Percentiles rank a stretch among this genome's conserved stretches.
Evolutionary conservation across 2,888 invertebrate species (phyloP).

Genomic region (Acanthosepion pharaonis): DNA sequence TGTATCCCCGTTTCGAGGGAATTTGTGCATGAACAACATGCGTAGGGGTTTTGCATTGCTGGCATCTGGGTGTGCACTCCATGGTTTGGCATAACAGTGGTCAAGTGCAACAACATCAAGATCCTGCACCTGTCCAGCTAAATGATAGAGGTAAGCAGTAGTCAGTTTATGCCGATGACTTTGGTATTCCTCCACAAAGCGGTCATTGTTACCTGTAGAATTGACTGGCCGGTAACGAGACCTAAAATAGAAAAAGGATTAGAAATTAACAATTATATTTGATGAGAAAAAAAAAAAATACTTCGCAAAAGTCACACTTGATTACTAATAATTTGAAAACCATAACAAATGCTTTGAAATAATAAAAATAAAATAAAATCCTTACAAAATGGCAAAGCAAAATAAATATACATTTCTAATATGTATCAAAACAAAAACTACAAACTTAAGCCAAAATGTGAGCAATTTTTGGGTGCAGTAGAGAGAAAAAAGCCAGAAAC

Average conservation of each 20-base stretch:
- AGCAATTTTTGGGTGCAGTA: no score
- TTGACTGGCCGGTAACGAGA: neutral
- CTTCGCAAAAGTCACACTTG: no score
- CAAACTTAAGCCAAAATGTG: no score
- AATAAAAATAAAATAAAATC: no score
- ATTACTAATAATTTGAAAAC: no score
- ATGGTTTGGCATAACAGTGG: constrained; percentile 84
- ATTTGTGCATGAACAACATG: constrained; percentile 74
- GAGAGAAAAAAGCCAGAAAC: no score
- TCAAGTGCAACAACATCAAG: constrained; percentile 78
- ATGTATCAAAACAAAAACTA: no score
- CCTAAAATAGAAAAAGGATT: neutral
- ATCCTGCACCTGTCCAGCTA: constrained; percentile 39
- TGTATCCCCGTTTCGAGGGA: constrained; percentile 56
- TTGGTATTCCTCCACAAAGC: constrained; percentile 45
- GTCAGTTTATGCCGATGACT: constrained; percentile 43
- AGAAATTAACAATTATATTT: no score
- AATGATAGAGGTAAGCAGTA: constrained; percentile 43
- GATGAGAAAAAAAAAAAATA: no score
- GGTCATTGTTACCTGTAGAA: constrained; percentile 36
- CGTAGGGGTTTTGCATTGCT: constrained; percentile 78
- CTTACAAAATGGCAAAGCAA: neutral
- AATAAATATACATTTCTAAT: no score
- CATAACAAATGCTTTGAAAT: no score
- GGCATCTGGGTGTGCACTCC: constrained; percentile 81